A percentile compares a stretch with the other conserved stretches of the same genome.
phyloP scores from a whole-genome alignment of 1,140 invertebrate species.

The Sycophaga agraensis region DNA sequence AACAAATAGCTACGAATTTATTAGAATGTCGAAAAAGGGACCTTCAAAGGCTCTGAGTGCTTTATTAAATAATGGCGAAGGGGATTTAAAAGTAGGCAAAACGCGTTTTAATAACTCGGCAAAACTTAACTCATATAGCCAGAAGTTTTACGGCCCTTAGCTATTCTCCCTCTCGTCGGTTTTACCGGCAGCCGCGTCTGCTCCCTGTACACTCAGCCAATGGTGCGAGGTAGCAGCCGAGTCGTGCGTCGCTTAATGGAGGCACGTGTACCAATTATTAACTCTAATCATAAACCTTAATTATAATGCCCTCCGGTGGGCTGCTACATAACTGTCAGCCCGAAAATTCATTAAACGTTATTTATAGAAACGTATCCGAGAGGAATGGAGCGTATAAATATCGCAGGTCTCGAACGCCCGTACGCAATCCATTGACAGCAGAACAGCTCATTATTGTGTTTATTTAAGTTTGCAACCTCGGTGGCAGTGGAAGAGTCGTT shows the following conservation, averaged over 20 bases:
- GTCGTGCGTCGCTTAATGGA: constrained; percentile 36
- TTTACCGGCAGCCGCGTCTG: constrained; percentile 21
- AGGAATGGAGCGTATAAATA: constrained; percentile 24
- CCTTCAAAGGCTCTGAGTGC: no score
- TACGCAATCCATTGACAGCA: constrained; percentile 13
- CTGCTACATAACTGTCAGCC: constrained; percentile 40
- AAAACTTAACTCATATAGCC: no score
- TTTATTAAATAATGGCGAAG: no score
- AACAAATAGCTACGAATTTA: no score
- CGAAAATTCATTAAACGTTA: constrained; percentile 47
- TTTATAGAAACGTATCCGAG: constrained; percentile 43
- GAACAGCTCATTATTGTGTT: neutral
- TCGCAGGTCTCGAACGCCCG: neutral
- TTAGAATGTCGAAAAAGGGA: no score
- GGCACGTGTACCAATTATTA: constrained; percentile 53
- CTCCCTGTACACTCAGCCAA: constrained; percentile 3
- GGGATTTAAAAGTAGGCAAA: no score
- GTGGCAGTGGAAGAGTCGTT: no score
- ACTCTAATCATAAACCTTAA: constrained; percentile 54
- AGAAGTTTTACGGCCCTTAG: constrained; percentile 34
- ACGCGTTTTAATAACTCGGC: no score
- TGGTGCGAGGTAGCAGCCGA: constrained; percentile 24
- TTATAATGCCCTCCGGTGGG: constrained; percentile 45
- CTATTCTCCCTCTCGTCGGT: constrained; percentile 27
- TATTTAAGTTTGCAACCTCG: neutral